These are phyloP conservation scores for Himantopus leucocephalus DNA, from an alignment of 2,113 vertebrate species.

Conservation along the genomic window DNA sequence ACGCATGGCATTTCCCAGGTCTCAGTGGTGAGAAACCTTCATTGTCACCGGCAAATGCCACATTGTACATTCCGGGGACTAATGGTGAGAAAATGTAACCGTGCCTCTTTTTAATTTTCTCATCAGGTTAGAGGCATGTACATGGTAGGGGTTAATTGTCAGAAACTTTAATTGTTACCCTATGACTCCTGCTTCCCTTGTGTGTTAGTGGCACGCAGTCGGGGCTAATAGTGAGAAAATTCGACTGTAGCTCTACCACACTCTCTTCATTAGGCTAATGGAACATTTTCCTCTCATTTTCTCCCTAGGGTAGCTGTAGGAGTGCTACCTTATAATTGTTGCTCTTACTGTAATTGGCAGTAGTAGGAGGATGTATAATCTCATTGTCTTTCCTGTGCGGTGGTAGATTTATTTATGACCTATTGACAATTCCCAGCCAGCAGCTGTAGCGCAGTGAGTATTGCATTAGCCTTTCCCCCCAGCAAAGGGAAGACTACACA, in stretches of 20 bases:
- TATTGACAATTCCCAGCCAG: slow-evolving; percentile 74
- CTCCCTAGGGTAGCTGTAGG: slow-evolving; percentile 78
- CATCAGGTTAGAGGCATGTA: slow-evolving; percentile 60
- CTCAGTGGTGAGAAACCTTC: slow-evolving; percentile 21
- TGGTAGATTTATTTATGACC: slow-evolving; percentile 78
- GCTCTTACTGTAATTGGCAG: slow-evolving; percentile 81
- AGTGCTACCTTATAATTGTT: slow-evolving; percentile 83
- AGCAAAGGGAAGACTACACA: slow-evolving; percentile 59
- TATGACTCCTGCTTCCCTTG: slow-evolving; percentile 62
- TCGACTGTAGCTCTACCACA: slow-evolving; percentile 54
- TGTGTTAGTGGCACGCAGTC: slow-evolving; percentile 66
- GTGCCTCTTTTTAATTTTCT: slow-evolving; percentile 66
- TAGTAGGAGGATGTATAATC: slow-evolving; percentile 82
- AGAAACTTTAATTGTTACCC: slow-evolving; percentile 79
- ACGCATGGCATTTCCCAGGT: not conserved
- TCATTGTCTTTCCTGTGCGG: slow-evolving; percentile 78
- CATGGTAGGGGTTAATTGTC: slow-evolving; percentile 74
- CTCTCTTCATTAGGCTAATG: slow-evolving; percentile 84
- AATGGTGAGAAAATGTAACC: slow-evolving; percentile 48
- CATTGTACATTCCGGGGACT: slow-evolving; percentile 4
- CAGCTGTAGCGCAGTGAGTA: slow-evolving; percentile 62
- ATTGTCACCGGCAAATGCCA: slow-evolving; percentile 43
- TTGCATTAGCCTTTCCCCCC: slow-evolving; percentile 72
- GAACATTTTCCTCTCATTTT: slow-evolving; percentile 85
- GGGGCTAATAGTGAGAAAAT: slow-evolving; percentile 79